Percentiles rank a stretch among this genome's conserved stretches.
Evolutionary conservation across 2,888 invertebrate genomes (phyloP).

Genomic region (Drosophila melanosoma): DNA sequence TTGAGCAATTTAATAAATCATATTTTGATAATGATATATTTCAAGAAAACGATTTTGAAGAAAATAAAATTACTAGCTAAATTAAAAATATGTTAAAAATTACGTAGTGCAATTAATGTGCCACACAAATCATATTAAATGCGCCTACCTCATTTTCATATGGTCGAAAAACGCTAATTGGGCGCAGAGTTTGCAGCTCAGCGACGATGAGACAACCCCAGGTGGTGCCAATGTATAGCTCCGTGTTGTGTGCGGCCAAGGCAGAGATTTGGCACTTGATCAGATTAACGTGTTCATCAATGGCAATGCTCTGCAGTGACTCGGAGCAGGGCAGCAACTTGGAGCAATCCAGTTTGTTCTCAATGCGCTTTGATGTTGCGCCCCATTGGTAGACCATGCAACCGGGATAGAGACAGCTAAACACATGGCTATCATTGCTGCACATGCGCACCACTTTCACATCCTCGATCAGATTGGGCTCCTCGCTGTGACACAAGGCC

Average conservation of each 20-base stretch:
- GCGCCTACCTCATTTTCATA: slow-evolving; percentile 91
- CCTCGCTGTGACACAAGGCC: slow-evolving; percentile 87
- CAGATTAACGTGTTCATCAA: slow-evolving; percentile 93
- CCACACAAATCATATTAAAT: no score
- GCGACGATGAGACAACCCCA: slow-evolving; percentile 97
- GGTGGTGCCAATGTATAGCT: slow-evolving; percentile 96
- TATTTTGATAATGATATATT: no score
- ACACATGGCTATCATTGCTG: slow-evolving; percentile 88
- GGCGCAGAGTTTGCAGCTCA: slow-evolving; percentile 91
- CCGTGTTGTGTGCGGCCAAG: slow-evolving; percentile 88
- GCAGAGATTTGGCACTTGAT: slow-evolving; percentile 89
- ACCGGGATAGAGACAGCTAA: slow-evolving; percentile 94
- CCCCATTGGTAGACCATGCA: slow-evolving; percentile 96
- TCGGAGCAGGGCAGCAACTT: slow-evolving; percentile 96
- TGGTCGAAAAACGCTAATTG: slow-evolving; percentile 96
- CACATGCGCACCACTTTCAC: slow-evolving; percentile 90
- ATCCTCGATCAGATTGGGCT: slow-evolving; percentile 82
- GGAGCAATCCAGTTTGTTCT: slow-evolving; percentile 94
- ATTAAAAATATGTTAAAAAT: not conserved
- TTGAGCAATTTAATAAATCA: no score
- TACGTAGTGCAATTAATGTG: not conserved
- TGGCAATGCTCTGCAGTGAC: slow-evolving; percentile 94
- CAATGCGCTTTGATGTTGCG: slow-evolving; percentile 88
- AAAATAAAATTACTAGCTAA: not conserved
- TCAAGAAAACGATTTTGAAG: no score